Evolutionary conservation across 1,140 invertebrate genomes (phyloP), one percentile per base, ranked within the genome.

Genomic region (Archegozetes longisetosus): DNA sequence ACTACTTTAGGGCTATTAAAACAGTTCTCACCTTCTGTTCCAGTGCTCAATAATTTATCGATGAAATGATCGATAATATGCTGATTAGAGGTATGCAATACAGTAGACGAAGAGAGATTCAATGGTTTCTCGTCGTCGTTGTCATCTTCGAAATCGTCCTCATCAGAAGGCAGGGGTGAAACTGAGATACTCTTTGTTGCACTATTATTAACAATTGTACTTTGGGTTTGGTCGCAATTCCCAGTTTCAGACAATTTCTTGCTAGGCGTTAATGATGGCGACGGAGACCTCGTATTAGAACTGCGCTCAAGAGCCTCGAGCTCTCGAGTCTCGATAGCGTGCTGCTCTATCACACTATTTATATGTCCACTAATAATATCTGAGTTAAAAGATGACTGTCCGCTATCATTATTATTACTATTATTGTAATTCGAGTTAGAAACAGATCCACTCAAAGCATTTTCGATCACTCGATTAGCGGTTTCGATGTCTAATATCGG

Each of bases 31-130:
- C 32, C 32, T 40, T 40, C 32, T 9, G 32, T n/a, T 17, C 61
- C 50, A 20, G 48, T 20, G 47, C 61, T 60, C 12, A 67, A 55
- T 49, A 70, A 65, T 40, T 68, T 67, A 55, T 71, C 71, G 53
- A 73, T 70, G 53, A 71, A 70, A 55, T 70, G 66, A 61, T 73
- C 68, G 53, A 73, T 72, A 20, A 73, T 67, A 32, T 68, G 56
- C 50, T 71, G 71, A 29, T 70, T 58, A 4, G 60, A 57, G 6
- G 53, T 57, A 24, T 55, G 63, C 40, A 52, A 48, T 3, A 51
- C 47, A 29, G 28, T 62, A 22, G 55, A 51, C 25, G 61, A 24
- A 23, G 55, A 58, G 9, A 50, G 29, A 46, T 53, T 58, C 4
- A 56, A 32, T 17, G 60, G 60, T 32, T 28, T 53, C 22, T 56